Base-by-base conservation (phyloP, 2,113 vertebrate species). In the Podilymbus podiceps region DNA sequence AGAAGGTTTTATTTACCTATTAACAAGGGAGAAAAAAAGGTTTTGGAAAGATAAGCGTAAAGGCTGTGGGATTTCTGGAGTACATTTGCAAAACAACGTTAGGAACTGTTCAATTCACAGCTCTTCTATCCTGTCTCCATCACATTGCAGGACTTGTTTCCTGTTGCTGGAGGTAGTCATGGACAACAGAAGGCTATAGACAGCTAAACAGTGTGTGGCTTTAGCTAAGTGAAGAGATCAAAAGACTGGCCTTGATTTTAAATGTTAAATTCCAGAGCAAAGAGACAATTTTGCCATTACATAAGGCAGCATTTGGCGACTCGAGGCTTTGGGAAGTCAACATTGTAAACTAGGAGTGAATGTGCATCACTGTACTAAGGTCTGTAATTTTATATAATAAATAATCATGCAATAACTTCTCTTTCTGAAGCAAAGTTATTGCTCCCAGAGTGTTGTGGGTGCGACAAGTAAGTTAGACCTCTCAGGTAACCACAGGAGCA, bases 71-170 rank as follows among this genome's bases (percentile, higher is more conserved):
- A 62, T 58, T 76, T 66, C n/a, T 64, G 21, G 2, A 42, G 28
- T 50, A 76, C 14, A 22, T 58, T 40, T 33, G 8, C 63, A 63
- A 86, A 85, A 75, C 28, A 67, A 15, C 0, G 2, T 71, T n/a
- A 47, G 59, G 59, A 68, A 16, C 15, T 77, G 21, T 31, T 47
- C 12, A 73, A 53, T 84, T 69, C 35, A 62, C 18, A 77, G 49
- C 25, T 69, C 25, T 77, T 91, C n/a, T 21, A 8, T 31, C 80
- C 40, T 72, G 25, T 55, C 84, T 64, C 76, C 27, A 40, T 40
- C 59, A 16, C 0, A 0, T 38, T 2, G 0, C 76, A 81, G 35
- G 33, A 50, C 21, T 56, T 58, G 46, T 38, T 87, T 85, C 46
- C n/a, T 84, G 27, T 49, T 84, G 6, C 49, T 78, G 55, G 42